Evolutionary conservation across 2,888 invertebrate species (phyloP).

Genomic region (Gymnocheta viridis): DNA sequence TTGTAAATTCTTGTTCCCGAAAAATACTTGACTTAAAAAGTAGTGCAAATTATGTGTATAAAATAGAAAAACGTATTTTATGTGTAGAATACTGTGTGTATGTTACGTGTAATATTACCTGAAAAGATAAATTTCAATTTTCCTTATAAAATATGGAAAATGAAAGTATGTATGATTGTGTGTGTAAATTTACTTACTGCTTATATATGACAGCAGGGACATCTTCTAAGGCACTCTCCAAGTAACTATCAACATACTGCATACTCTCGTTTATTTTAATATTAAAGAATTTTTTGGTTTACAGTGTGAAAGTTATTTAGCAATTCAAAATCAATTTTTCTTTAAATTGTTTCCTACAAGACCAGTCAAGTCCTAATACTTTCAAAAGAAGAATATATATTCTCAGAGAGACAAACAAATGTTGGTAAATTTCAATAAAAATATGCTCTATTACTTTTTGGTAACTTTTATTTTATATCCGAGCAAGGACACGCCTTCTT

Average conservation of each 20-base stretch:
- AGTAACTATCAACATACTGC: slow-evolving; percentile 31
- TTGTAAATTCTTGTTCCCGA: neutral
- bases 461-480: too few relatives aligned
- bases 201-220: slow-evolving; percentile 10
- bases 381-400: too few relatives aligned
- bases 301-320: neutral
- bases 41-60: neutral
- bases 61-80: neutral
- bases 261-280: slow-evolving; percentile 2
- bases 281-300: neutral
- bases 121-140: slow-evolving; percentile 53
- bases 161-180: neutral
- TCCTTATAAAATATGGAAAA: slow-evolving; percentile 48
- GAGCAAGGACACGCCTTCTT: too few relatives aligned
- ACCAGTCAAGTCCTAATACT: too few relatives aligned
- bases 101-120: neutral
- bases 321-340: too few relatives aligned
- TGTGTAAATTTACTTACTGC: neutral
- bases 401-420: too few relatives aligned
- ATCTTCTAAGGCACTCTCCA: slow-evolving; percentile 29
- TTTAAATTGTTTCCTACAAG: too few relatives aligned
- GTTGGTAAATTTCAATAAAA: too few relatives aligned
- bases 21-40: slow-evolving; percentile 31
- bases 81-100: neutral
- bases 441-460: too few relatives aligned